Conservation (phyloP, 2,888 invertebrate species). For the Cactoblastis cactorum region DNA sequence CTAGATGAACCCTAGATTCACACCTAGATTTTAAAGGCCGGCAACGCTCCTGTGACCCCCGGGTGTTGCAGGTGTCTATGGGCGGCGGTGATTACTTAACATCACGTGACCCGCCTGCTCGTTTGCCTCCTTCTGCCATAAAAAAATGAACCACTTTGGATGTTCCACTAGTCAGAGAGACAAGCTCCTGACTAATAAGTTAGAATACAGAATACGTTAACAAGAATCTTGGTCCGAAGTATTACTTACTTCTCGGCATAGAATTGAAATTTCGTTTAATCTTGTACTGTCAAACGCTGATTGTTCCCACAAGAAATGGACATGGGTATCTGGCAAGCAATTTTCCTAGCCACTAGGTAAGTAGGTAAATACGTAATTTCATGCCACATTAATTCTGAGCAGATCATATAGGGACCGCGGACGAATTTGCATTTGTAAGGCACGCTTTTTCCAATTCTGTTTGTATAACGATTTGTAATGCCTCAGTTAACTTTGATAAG, state of each 20-base stretch:
- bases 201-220: too few species aligned
- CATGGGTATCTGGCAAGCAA: slow-evolving; percentile 62
- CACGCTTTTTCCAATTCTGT: slow-evolving; percentile 11
- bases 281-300: slow-evolving; percentile 55
- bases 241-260: not conserved
- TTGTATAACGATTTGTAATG: slow-evolving; percentile 11
- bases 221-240: too few species aligned
- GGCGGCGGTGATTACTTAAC: too few species aligned
- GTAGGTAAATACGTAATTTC: slow-evolving; percentile 76
- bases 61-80: too few species aligned
- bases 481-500: slow-evolving; percentile 1
- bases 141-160: too few species aligned
- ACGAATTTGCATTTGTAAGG: slow-evolving; percentile 45
- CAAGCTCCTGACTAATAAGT: too few species aligned
- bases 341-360: slow-evolving; percentile 71
- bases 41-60: too few species aligned
- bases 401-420: slow-evolving; percentile 49
- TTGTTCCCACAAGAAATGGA: slow-evolving; percentile 56
- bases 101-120: too few species aligned
- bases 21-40: too few species aligned
- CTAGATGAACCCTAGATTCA: too few species aligned
- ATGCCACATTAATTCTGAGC: slow-evolving; percentile 64
- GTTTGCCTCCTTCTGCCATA: too few species aligned
- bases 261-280: slow-evolving; percentile 12
- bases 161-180: too few species aligned